Evolutionary conservation across 1,140 invertebrate genomes (phyloP).

Genomic region (Tetranychus cinnabarinus): DNA sequence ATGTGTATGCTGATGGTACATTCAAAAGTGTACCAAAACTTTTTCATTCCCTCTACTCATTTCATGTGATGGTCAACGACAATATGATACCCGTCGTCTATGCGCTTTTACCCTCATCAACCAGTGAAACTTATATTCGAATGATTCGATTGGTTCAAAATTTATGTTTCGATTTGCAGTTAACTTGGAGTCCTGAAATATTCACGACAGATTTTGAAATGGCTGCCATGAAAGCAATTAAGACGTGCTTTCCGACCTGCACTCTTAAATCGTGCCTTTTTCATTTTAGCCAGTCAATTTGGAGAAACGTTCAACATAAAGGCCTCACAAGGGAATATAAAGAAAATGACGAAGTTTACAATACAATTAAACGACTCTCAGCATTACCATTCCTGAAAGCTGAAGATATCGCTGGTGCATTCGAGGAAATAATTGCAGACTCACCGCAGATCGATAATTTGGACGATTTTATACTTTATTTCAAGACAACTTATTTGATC

Average conservation of each 20-base stretch:
- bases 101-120: background rate
- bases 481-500: background rate
- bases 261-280: background rate
- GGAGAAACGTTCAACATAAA: background rate
- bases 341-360: background rate
- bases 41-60: background rate
- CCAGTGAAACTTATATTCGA: background rate
- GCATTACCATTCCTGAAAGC: background rate
- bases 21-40: background rate
- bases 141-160: background rate
- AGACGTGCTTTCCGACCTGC: background rate
- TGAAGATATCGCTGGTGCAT: background rate
- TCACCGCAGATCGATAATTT: background rate
- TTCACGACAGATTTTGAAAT: background rate
- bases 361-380: background rate
- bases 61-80: background rate
- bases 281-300: background rate
- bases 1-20: slow-evolving; percentile 1
- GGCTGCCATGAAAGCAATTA: background rate
- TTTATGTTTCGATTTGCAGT: background rate
- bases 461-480: background rate
- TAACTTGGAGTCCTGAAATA: background rate
- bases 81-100: background rate
- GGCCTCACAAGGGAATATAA: background rate
- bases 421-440: background rate